Base-by-base conservation (phyloP, 2,113 vertebrate genomes). In the Bubo scandiacus region DNA sequence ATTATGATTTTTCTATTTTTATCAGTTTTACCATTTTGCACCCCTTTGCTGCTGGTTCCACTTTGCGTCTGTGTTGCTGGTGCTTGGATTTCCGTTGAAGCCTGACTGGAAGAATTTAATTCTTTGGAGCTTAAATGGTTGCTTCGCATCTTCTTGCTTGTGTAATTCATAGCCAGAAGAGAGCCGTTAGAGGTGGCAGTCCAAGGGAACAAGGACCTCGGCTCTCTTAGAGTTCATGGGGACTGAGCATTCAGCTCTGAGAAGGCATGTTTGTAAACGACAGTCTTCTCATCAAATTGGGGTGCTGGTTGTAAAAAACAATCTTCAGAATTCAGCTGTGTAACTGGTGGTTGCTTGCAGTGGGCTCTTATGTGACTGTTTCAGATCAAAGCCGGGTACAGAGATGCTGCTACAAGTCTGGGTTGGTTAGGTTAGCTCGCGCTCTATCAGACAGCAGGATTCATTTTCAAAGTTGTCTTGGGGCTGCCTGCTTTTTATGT, bases 251-350 rank as follows among this genome's bases (percentile, higher is more conserved):
- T 62, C 62, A n/a, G 5, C 67, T 79, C 55, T 62, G 47, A 11
- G 12, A 27, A 38, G 26, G 38, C 7, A 1, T 3, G 0, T 40
- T 23, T 77, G 54, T 34, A 42, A 62, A 15, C 30, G 11, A 3
- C 40, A 8, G 8, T 34, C 14, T 78, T 74, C 65, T 32, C 3
- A 1, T 32, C 27, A 43, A 42, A 7, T 9, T 8, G 4, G 19
- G 47, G 8, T 16, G 17, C 51, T 47, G 47, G 49, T 30, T 52
- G 61, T 17, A 15, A 74, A 45, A 62, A 78, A 49, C 0, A 2
- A 26, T 23, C 40, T 51, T 49, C 63, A 51, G 13, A 85, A 38
- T 54, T n/a, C 42, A 47, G 0, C 61, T 5, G 0, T 2, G 3
- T 2, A 3, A 29, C 47, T n/a, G 57, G 32, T 17, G 58, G 38